A percentile compares a stretch with the other conserved stretches of the same genome.
Evolutionary conservation across 2,888 invertebrate genomes (phyloP).

Genomic region (Agrotis segetum): DNA sequence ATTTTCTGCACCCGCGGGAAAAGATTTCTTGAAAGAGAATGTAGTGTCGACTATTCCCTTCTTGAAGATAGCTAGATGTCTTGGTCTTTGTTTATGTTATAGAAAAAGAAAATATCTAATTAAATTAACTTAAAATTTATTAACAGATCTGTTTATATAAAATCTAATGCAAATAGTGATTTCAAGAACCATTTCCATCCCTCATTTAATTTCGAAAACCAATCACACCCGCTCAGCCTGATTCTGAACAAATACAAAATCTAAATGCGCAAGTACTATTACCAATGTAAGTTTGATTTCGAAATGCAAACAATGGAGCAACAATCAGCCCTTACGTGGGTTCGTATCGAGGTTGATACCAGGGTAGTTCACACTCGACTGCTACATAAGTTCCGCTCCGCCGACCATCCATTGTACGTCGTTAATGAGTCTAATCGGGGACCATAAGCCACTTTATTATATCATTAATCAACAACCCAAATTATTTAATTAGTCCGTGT

Average conservation of each 20-base stretch:
- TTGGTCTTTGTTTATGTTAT: neutral
- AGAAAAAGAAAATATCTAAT: neutral
- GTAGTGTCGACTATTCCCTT: neutral
- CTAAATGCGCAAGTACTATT: neutral
- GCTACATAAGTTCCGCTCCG: slow-evolving; percentile 82
- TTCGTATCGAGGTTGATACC: slow-evolving; percentile 70
- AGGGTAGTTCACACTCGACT: slow-evolving; percentile 84
- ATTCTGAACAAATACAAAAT: slow-evolving; percentile 14
- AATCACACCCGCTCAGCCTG: slow-evolving; percentile 2
- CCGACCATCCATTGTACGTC: slow-evolving; percentile 77
- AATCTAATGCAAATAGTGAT: neutral
- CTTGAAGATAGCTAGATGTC: neutral
- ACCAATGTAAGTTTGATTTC: slow-evolving; percentile 13
- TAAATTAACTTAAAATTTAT: no score
- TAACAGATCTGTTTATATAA: neutral
- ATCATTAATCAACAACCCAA: slow-evolving; percentile 62
- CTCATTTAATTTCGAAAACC: neutral
- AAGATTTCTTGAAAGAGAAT: neutral
- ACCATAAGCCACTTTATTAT: slow-evolving; percentile 72
- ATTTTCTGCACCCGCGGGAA: slow-evolving; percentile 8
- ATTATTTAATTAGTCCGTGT: slow-evolving; percentile 55
- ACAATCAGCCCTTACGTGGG: slow-evolving; percentile 62
- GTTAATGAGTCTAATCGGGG: slow-evolving; percentile 74
- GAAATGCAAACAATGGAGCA: slow-evolving; percentile 56
- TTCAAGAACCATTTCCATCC: neutral